phyloP scores from a whole-genome alignment of 2,888 invertebrate genomes.

The Apomyelois bistriatella region DNA sequence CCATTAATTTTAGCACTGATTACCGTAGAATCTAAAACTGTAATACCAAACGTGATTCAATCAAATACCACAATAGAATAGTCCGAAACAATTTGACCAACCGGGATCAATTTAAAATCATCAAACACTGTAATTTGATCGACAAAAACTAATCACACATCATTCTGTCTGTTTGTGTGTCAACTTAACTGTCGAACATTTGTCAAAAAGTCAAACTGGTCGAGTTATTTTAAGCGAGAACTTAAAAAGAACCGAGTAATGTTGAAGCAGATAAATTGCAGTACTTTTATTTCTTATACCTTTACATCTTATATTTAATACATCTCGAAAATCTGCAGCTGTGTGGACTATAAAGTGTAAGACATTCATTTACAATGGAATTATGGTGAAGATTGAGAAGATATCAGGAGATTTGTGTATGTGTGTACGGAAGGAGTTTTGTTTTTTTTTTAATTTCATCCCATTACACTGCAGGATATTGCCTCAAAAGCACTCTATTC shows the following conservation, averaged over 20 bases:
- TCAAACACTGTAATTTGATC: slow-evolving; percentile 29
- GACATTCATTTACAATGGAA: too few relatives aligned
- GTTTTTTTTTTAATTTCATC: too few relatives aligned
- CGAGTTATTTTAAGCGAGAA: neutral
- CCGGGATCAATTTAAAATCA: slow-evolving; percentile 25
- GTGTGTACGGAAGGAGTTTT: too few relatives aligned
- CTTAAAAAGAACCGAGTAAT: neutral
- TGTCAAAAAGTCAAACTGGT: slow-evolving; percentile 11
- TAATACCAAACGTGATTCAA: slow-evolving; percentile 13
- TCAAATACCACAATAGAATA: slow-evolving; percentile 13
- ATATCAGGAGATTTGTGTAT: too few relatives aligned
- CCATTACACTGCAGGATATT: too few relatives aligned
- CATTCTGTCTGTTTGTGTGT: slow-evolving; percentile 27
- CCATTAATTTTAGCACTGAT: neutral
- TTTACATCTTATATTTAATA: too few relatives aligned
- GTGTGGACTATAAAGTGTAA: too few relatives aligned
- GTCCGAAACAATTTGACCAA: slow-evolving; percentile 10
- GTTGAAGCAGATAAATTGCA: too few relatives aligned
- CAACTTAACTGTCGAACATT: slow-evolving; percentile 39
- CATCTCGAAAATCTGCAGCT: too few relatives aligned
- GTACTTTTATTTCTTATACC: too few relatives aligned
- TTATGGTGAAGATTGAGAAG: too few relatives aligned
- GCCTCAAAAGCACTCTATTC: too few relatives aligned
- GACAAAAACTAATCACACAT: slow-evolving; percentile 48
- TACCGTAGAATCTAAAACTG: neutral